Conservation (phyloP, 2,888 invertebrate species). For the Flexamia atlantica region DNA sequence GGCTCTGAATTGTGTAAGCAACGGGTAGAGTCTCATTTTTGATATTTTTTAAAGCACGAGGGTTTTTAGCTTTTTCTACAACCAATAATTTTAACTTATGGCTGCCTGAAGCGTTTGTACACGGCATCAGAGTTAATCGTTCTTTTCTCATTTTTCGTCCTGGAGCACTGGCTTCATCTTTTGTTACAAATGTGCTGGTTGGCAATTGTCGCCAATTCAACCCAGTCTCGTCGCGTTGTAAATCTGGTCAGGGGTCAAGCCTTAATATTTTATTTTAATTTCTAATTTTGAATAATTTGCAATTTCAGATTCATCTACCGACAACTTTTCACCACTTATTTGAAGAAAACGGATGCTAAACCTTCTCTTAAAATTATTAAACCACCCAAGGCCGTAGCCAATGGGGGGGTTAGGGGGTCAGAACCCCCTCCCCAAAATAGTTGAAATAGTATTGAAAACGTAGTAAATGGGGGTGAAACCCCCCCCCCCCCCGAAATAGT, state of each 20-base stretch:
- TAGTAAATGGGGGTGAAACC: too few species aligned
- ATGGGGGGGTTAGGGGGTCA: too few species aligned
- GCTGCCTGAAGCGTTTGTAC: conserved; percentile 12
- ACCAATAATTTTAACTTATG: too few species aligned
- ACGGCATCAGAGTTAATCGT: too few species aligned
- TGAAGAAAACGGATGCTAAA: not conserved
- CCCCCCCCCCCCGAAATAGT: too few species aligned
- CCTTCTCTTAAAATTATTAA: too few species aligned
- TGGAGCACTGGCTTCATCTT: conserved; percentile 32
- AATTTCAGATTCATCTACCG: not conserved
- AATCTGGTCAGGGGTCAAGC: conserved; percentile 11
- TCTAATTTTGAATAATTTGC: not conserved
- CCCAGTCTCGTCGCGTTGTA: too few species aligned
- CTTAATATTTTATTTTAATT: not conserved
- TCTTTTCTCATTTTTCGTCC: conserved; percentile 1
- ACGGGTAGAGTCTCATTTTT: conserved; percentile 13
- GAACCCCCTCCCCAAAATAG: too few species aligned
- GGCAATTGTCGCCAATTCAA: conserved; percentile 27
- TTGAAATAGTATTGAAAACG: too few species aligned
- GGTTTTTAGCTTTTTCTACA: too few species aligned
- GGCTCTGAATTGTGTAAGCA: conserved; percentile 14
- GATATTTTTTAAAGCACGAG: conserved; percentile 1
- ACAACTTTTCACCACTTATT: conserved; percentile 7
- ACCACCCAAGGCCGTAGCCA: too few species aligned
- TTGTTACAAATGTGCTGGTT: too few species aligned